Evolutionary conservation across 2,888 invertebrate genomes (phyloP).

Genomic region (Caenorhabditis plicata): DNA sequence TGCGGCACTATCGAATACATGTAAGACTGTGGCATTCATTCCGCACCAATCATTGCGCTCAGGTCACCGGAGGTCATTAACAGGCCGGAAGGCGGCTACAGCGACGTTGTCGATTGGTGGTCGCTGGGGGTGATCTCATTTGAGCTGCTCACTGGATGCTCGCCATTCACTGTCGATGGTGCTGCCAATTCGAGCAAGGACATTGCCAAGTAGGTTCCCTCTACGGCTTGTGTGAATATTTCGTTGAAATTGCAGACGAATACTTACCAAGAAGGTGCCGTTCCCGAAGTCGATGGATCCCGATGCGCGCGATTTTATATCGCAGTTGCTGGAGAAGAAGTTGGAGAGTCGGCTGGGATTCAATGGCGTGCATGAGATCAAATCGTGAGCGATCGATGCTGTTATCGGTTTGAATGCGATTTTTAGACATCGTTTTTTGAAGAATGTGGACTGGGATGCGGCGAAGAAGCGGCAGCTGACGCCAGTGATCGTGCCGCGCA

Average conservation of each 20-base stretch:
- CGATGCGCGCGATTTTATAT: slow-evolving; percentile 78
- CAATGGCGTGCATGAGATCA: slow-evolving; percentile 84
- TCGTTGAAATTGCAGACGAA: slow-evolving; percentile 72
- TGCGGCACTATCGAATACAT: slow-evolving; percentile 98
- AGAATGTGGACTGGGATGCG: slow-evolving; percentile 80
- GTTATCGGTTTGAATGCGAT: not conserved
- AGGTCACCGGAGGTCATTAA: slow-evolving; percentile 54
- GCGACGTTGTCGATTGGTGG: slow-evolving; percentile 92
- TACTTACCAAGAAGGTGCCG: slow-evolving; percentile 84
- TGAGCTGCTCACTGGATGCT: slow-evolving; percentile 91
- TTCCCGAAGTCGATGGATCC: slow-evolving; percentile 80
- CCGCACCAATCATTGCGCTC: not conserved
- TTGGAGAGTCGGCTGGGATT: slow-evolving; percentile 84
- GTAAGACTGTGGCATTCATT: too few relatives aligned
- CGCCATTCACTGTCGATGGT: slow-evolving; percentile 93
- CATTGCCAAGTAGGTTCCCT: slow-evolving; percentile 75
- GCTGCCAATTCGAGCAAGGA: slow-evolving; percentile 90
- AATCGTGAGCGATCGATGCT: slow-evolving; percentile 67
- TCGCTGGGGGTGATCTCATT: slow-evolving; percentile 89
- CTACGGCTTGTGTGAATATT: not conserved
- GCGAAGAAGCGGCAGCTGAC: slow-evolving; percentile 77
- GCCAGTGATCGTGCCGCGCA: slow-evolving; percentile 87
- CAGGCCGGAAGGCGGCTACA: slow-evolving; percentile 50
- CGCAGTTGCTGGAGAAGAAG: slow-evolving; percentile 83
- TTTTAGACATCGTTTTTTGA: slow-evolving; percentile 55